Conservation (phyloP, 2,888 invertebrate species). For the Tortricodes alternella region DNA sequence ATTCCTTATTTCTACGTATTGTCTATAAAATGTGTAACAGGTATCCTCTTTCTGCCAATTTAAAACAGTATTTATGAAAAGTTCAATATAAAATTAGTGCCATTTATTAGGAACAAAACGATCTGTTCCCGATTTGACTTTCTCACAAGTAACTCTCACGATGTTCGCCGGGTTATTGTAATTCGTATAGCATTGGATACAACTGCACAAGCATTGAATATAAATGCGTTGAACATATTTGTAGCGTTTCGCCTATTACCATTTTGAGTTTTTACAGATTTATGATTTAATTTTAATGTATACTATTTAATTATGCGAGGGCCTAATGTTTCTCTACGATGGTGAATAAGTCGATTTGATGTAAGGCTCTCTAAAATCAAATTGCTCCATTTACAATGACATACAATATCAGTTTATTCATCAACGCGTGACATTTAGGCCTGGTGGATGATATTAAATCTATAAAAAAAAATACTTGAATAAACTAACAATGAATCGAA, state of each 20-base stretch:
- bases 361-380: not conserved
- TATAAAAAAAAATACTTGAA: not conserved
- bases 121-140: not conserved
- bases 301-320: not conserved
- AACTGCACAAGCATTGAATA: conserved; percentile 26
- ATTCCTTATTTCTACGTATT: not conserved
- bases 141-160: conserved; percentile 25
- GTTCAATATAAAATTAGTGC: conserved; percentile 27
- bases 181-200: conserved; percentile 13
- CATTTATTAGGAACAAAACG: conserved; percentile 18
- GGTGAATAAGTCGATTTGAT: not conserved
- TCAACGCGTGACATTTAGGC: too few species aligned
- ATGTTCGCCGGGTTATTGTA: conserved; percentile 9
- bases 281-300: not conserved
- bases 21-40: not conserved
- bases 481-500: not conserved
- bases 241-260: conserved; percentile 17
- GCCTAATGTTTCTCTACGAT: not conserved
- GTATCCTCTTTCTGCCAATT: conserved; percentile 10
- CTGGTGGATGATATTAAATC: not conserved
- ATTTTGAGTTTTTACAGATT: conserved; percentile 4
- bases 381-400: not conserved
- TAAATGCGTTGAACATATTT: conserved; percentile 12
- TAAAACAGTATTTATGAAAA: conserved; percentile 22
- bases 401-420: not conserved